Evolutionary conservation across 1,140 invertebrate genomes (phyloP), one percentile per base, ranked within the genome.

Genomic region (Drosophila sulfurigaster): DNA sequence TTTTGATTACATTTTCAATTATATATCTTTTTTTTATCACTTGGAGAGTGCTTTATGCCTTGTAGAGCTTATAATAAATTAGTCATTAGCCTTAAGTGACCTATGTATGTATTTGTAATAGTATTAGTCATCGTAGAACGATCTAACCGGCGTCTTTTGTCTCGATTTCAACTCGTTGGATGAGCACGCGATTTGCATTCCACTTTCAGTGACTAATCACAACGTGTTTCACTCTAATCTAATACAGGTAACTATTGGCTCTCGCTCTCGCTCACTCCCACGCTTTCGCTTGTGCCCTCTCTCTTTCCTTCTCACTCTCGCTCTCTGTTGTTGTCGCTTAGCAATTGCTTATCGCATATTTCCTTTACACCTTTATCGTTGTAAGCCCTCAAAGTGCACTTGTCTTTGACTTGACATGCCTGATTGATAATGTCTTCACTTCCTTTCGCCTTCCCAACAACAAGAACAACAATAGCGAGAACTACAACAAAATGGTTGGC

Each of bases 381-480:
- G 49, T 63, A 52, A 69, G 25, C 35, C 30, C 49, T 13, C 51
- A 54, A 65, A 48, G 64, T 38, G 52, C 64, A 67, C 64, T 67
- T 67, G 64, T 57, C 64, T 46, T 35, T 11, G 5, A 13, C 30
- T 10, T 10, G 52, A 56, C 52, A 38, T 48, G 45, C 28, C 59
- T 62, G 43, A 62, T 62, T 81, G 82, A 86, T 88, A 89, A 85
- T 81, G 68, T 56, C 46, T 8, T 10, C 54, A 85, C 71, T 88
- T 88, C 83, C 83, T 78, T 69, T 88, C 28, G 52, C 4, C 28
- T 46, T 66, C 28, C 28, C 32, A 64, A 54, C 32, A 64, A 54
- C 20, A 57, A 58, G 13, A 59, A 16, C 46, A 58, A 45, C 51
- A 52, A 48, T 3, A 8, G 38, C 38, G 57, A 43, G 41, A 59